These are phyloP conservation scores for Balaeniceps rex DNA, from an alignment of 2,113 vertebrate species.

Conservation along the genomic window DNA sequence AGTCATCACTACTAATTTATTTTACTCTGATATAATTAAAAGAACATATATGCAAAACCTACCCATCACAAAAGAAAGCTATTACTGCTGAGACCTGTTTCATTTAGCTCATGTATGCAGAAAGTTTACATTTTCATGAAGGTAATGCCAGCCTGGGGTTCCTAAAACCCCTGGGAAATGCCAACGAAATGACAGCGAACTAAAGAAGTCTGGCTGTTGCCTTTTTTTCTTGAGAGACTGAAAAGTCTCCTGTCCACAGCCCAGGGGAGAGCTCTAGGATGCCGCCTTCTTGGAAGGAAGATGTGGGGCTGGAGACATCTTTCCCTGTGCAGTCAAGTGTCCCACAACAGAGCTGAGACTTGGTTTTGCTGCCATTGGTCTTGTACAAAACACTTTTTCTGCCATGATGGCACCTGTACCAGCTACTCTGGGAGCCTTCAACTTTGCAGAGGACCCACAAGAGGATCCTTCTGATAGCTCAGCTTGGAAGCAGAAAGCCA, in stretches of 20 bases:
- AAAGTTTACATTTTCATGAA: neutral
- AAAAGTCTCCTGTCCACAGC: neutral
- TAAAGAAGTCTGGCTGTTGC: neutral
- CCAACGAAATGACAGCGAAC: neutral
- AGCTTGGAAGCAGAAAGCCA: neutral
- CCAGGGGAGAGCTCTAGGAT: neutral
- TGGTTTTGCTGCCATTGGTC: neutral
- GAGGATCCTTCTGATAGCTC: neutral
- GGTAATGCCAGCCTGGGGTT: neutral
- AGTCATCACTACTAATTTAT: constrained; percentile 11
- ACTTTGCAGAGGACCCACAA: neutral
- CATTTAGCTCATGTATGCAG: neutral
- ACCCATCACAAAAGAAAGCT: neutral
- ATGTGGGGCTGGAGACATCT: neutral
- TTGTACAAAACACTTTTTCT: neutral
- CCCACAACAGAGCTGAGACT: neutral
- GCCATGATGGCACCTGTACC: neutral
- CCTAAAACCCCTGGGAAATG: neutral
- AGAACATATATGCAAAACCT: constrained; percentile 37
- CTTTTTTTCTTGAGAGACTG: neutral
- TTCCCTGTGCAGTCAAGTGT: neutral
- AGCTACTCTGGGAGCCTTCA: neutral
- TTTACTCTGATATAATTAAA: constrained; percentile 19
- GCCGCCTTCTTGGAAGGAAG: neutral
- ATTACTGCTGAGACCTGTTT: neutral